Percentiles rank a stretch among this genome's conserved stretches.
Conservation (phyloP, 2,888 invertebrate genomes). For the Darwinula stevensoni region DNA sequence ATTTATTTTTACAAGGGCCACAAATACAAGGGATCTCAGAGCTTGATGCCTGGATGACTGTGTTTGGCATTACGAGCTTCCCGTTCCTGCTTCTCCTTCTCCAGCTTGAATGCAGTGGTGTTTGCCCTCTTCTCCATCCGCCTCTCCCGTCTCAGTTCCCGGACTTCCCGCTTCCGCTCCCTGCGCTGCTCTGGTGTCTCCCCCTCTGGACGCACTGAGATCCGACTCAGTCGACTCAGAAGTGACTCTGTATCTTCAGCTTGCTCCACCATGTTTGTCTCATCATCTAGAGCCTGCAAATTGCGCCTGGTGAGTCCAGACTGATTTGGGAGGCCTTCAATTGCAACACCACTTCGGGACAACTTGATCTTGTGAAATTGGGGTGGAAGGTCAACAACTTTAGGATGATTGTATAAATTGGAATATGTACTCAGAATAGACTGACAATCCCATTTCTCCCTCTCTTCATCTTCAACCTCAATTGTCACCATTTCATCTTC, state of each 20-base stretch:
- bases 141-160: slow-evolving; percentile 30
- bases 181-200: slow-evolving; percentile 53
- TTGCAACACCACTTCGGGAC: neutral
- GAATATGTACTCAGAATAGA: too few species aligned
- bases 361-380: neutral
- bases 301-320: neutral
- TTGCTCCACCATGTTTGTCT: neutral
- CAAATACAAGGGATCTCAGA: too few species aligned
- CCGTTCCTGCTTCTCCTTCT: neutral
- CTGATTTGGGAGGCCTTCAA: neutral
- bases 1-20: too few species aligned
- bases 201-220: slow-evolving; percentile 27
- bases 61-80: too few species aligned
- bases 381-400: too few species aligned
- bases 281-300: neutral
- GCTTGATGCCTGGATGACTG: too few species aligned
- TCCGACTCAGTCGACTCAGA: slow-evolving; percentile 10
- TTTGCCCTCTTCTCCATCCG: slow-evolving; percentile 1
- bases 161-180: slow-evolving; percentile 44
- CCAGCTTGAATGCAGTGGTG: neutral
- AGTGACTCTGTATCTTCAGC: neutral
- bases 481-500: slow-evolving; percentile 15
- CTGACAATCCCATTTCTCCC: slow-evolving; percentile 64
- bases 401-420: too few species aligned
- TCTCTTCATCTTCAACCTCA: slow-evolving; percentile 28